These are phyloP conservation scores for Halictus rubicundus DNA, from an alignment of 1,140 invertebrate genomes.

Conservation along the genomic window DNA sequence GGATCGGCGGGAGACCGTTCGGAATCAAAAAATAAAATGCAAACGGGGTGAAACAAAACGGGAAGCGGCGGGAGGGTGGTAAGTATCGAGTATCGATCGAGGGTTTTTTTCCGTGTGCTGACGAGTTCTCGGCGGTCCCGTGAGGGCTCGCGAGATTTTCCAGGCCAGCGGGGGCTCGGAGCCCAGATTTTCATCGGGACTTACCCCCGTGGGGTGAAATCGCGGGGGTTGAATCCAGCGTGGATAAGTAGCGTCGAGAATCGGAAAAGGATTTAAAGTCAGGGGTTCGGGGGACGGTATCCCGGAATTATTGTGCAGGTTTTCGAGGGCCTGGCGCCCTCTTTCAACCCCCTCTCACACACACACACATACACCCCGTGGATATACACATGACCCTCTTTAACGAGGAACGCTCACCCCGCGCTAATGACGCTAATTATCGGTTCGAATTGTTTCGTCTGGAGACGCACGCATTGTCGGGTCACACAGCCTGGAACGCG, in stretches of 20 bases:
- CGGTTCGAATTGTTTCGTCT: slow-evolving; percentile 31
- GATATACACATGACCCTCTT: slow-evolving; percentile 18
- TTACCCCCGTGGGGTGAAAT: not conserved
- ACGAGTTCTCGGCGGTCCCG: not conserved
- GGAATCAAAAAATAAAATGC: not conserved
- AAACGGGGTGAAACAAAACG: not conserved
- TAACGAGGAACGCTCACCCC: slow-evolving; percentile 11
- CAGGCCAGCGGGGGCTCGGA: not conserved
- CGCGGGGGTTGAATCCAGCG: slow-evolving; percentile 24
- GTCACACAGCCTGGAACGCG: not conserved
- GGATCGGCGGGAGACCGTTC: not conserved
- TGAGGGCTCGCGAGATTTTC: slow-evolving; percentile 28
- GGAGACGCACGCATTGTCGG: not conserved
- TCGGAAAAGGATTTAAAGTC: slow-evolving; percentile 50
- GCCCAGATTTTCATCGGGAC: not conserved
- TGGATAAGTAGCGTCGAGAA: slow-evolving; percentile 55
- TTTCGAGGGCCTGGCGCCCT: slow-evolving; percentile 14
- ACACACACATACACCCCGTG: not conserved
- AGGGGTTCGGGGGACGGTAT: slow-evolving; percentile 4
- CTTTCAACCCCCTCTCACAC: not conserved
- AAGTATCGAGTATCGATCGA: slow-evolving; percentile 18
- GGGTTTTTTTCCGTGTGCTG: not conserved
- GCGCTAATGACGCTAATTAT: slow-evolving; percentile 45
- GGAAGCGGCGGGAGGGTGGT: not conserved
- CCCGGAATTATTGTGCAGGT: slow-evolving; percentile 56